Evolutionary conservation across 2,888 invertebrate genomes (phyloP), one percentile per base, ranked within the genome.

Genomic region (Patella pellucida): DNA sequence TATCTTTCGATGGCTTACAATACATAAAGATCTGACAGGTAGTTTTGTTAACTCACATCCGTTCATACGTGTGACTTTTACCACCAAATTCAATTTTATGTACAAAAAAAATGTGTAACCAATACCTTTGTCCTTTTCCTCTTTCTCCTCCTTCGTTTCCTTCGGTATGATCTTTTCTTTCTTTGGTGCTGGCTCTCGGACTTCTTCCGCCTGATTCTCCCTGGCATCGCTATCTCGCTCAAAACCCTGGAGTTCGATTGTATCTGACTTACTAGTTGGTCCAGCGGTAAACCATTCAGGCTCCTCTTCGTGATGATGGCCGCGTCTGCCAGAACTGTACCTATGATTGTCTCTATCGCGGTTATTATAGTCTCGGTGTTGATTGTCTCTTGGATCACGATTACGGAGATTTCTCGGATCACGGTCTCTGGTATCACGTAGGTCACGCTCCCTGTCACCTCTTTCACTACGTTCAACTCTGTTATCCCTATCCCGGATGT

Each of bases 161-260:
- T 62, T 23, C 23, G 23, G 19, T 23, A 23, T 62, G 19, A 23
- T 19, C 62, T 62, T 62, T 23, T 62, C 62, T 23, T 62, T 23
- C 23, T 62, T 62, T 11, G 19, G 19, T 62, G 11, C 23, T 9
- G 62, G 62, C 14, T 62, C 62, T 9, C 41, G 7, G 41, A 41
- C 41, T 5, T n/a, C 71, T 7, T 12, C 9, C 14, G 14, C 19
- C 11, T 31, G 12, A 54, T 52, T 51, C 9, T 71, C 71, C 27
- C 31, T 71, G n/a, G 71, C 75, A 54, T 75, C 75, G 5, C 75
- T 71, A 16, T 62, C 62, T 62, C 81, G 79, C 52, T 97, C 97
- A 91, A 98, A 98, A 23, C 98, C 98, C 71, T 95, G 94, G 84
- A 98, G 92, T 91, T 98, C 98, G 85, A 98, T 98, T 56, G 96